Percentiles rank a stretch among this genome's conserved stretches.
Evolutionary conservation across 2,797 vertebrate genomes (phyloP).

Genomic region (Microctenopoma steveboyesi): DNA sequence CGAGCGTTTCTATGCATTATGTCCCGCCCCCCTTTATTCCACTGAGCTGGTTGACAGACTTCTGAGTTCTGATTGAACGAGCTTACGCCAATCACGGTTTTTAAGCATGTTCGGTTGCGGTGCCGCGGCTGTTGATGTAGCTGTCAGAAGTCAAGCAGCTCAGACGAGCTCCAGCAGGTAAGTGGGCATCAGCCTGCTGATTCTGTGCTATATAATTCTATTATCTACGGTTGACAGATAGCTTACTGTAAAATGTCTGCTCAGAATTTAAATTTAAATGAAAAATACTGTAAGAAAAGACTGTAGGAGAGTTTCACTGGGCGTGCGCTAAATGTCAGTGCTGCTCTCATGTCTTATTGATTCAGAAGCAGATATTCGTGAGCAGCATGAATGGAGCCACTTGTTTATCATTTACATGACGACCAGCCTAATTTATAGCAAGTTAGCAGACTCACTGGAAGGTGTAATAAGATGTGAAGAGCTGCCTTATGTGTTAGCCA

Average conservation of each 20-base stretch:
- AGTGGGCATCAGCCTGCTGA: background rate
- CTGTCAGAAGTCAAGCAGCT: constrained; percentile 75
- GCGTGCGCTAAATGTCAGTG: no score
- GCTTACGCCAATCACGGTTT: constrained; percentile 28
- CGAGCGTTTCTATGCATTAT: fast-evolving
- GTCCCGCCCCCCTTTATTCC: constrained; percentile 3
- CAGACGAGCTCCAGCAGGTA: constrained; percentile 53
- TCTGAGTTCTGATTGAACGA: constrained; percentile 65
- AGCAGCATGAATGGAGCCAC: constrained; percentile 25
- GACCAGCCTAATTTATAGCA: no score
- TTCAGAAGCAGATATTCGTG: constrained; percentile 16
- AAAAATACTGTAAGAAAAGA: no score
- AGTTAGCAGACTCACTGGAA: background rate
- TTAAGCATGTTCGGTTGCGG: constrained; percentile 66
- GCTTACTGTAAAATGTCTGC: no score
- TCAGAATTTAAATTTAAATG: no score
- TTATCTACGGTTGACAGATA: background rate
- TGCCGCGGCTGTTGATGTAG: constrained; percentile 55
- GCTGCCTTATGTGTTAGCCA: background rate
- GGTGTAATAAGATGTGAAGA: background rate
- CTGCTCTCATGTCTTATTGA: constrained; percentile 1
- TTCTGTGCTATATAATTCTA: constrained; percentile 6
- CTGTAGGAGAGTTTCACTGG: no score
- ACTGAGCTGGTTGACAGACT: fast-evolving
- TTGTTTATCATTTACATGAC: constrained; percentile 17